A percentile compares a stretch with the other conserved stretches of the same genome.
phyloP scores from a whole-genome alignment of 2,797 vertebrate species.

The Crenichthys baileyi region DNA sequence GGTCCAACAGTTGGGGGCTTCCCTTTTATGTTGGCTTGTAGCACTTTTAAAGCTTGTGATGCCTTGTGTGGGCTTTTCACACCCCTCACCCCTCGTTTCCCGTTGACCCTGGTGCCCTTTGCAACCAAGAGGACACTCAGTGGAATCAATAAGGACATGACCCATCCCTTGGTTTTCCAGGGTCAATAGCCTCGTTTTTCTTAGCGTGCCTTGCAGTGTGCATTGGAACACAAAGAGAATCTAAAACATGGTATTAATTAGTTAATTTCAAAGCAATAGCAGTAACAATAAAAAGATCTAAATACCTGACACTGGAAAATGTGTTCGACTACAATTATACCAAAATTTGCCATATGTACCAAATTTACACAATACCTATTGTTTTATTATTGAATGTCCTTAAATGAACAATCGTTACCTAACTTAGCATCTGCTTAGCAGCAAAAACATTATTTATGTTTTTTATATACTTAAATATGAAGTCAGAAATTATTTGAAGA shows the following conservation, averaged over 20 bases:
- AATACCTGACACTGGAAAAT: too few species aligned
- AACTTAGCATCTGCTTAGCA: too few species aligned
- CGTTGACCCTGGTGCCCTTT: background rate
- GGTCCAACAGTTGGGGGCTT: background rate
- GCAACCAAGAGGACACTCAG: background rate
- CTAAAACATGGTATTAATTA: background rate
- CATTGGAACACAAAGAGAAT: background rate
- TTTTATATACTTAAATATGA: too few species aligned
- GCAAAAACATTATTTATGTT: too few species aligned
- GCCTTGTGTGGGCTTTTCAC: background rate
- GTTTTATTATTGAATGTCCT: too few species aligned
- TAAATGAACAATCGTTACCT: too few species aligned
- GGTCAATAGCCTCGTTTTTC: background rate
- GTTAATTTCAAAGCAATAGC: background rate
- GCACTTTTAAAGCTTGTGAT: background rate
- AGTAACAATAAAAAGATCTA: too few species aligned
- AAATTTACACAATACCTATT: too few species aligned
- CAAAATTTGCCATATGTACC: too few species aligned
- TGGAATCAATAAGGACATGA: background rate
- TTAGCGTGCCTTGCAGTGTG: background rate
- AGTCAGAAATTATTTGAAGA: too few species aligned
- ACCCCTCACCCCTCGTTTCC: background rate
- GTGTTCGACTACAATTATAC: too few species aligned
- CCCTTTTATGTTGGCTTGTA: constrained; percentile 2
- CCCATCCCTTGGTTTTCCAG: background rate